Evolutionary conservation across 2,113 vertebrate species (phyloP).

Genomic region (Erythrocebus patas): DNA sequence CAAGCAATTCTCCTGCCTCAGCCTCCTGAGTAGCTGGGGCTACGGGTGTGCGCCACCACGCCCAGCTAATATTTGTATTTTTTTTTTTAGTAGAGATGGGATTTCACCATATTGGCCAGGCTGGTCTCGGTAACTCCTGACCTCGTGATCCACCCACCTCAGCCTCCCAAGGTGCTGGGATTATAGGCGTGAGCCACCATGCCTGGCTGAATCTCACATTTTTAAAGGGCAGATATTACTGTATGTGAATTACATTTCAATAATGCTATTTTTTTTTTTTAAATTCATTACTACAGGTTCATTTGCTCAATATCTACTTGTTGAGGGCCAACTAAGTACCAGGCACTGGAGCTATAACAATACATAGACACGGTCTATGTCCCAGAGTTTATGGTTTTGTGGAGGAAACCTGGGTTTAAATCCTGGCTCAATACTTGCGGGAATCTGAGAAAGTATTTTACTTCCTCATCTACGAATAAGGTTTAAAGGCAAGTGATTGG

Average conservation of each 20-base stretch:
- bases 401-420: background rate
- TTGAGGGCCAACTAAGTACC: background rate
- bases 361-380: background rate
- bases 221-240: conserved; percentile 11
- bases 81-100: too few relatives aligned
- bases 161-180: too few relatives aligned
- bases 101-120: too few relatives aligned
- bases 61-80: too few relatives aligned
- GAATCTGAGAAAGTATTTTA: background rate
- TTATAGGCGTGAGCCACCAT: too few relatives aligned
- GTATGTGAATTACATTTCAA: background rate
- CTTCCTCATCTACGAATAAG: background rate
- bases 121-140: too few relatives aligned
- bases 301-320: background rate
- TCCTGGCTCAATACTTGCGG: background rate
- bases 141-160: too few relatives aligned
- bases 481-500: background rate
- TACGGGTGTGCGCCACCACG: accelerated
- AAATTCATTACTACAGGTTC: background rate
- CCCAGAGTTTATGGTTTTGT: background rate
- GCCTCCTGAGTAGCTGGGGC: too few relatives aligned
- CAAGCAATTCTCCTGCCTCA: too few relatives aligned
- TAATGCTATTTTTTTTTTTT: too few relatives aligned
- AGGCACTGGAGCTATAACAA: background rate
- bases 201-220: background rate